These are phyloP conservation scores for Hylyphantes graminicola DNA, from an alignment of 1,140 invertebrate species.

Conservation along the genomic window DNA sequence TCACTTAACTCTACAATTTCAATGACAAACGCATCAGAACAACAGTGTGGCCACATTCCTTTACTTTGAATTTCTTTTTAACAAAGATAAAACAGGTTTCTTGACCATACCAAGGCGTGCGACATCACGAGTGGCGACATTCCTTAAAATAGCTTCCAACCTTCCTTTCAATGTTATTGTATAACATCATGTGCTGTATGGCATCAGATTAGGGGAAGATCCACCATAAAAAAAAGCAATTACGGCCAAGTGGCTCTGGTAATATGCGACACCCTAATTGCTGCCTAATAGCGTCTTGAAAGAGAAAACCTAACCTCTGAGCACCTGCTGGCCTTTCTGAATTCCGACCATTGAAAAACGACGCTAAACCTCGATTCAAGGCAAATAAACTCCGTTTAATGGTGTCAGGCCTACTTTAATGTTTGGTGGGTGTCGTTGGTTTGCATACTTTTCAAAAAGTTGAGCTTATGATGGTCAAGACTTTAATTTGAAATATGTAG, in stretches of 20 bases:
- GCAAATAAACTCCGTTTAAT: slow-evolving; percentile 9
- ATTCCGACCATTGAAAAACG: background rate
- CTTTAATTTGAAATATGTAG: too few relatives aligned
- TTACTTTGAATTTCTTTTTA: too few relatives aligned
- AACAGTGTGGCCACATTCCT: too few relatives aligned
- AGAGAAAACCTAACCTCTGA: slow-evolving; percentile 51
- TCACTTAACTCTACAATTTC: too few relatives aligned
- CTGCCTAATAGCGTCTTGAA: slow-evolving; percentile 43
- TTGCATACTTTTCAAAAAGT: too few relatives aligned
- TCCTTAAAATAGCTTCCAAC: too few relatives aligned
- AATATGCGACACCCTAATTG: slow-evolving; percentile 42
- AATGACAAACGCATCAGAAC: too few relatives aligned
- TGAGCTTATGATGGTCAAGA: too few relatives aligned
- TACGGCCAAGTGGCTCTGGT: slow-evolving; percentile 5
- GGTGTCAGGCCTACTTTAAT: background rate
- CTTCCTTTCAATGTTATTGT: too few relatives aligned
- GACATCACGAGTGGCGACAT: background rate
- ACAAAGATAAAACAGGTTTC: too few relatives aligned
- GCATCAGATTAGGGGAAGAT: background rate
- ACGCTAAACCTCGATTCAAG: slow-evolving; percentile 30
- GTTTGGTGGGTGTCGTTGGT: slow-evolving; percentile 1
- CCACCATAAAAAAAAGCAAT: slow-evolving; percentile 45
- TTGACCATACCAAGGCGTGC: too few relatives aligned
- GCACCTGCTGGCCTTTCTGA: slow-evolving; percentile 1
- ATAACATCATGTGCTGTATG: too few relatives aligned